Base-by-base conservation (phyloP, 2,797 vertebrate species). In the Hephaestus fuliginosus region DNA sequence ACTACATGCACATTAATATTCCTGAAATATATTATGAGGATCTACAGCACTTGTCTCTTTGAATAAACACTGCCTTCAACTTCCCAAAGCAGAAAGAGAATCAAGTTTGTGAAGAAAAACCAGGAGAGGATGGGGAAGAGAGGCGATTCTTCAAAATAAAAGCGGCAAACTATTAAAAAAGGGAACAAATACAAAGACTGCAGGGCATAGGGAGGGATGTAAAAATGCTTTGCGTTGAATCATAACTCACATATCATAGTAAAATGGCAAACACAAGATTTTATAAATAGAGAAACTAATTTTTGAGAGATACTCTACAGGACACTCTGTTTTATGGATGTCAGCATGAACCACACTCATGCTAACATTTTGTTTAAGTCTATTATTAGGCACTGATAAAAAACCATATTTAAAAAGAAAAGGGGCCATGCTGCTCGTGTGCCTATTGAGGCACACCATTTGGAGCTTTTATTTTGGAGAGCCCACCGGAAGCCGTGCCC, bases 131-230 rank as follows among this genome's bases (percentile, higher is more conserved):
- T 3, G 17, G 17, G 22, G 10, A 76, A 68, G 1, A 43, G 1
- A 1, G 6, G 5, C 0, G 0, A 17, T 18, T 36, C 20, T 85
- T 78, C 83, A 84, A 56, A 83, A 65, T 89, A 90, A 93, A 82
- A 82, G 60, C 13, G 0, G 30, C 30, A 33, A 33, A 25, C 1
- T 25, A 25, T 25, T 25, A 25, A 33, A 33, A 33, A 33, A 33
- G 3, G 30, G 30, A 33, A 33, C 30, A 33, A 33, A 33, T 5
- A 33, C 30, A 33, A 33, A 33, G 30, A 3, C 30, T 33, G 30
- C 30, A 3, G 30, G 5, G 2, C 4, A 7, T 15, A 22, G 30
- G 0, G 2, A 3, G 2, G 5, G 14, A 41, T 0, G n/a, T 1
- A 12, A 2, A 12, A 22, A 36, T 22, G 0, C 48, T 25, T 43